Evolutionary conservation across 2,113 vertebrate species (phyloP).

Genomic region (Galemys pyrenaicus): DNA sequence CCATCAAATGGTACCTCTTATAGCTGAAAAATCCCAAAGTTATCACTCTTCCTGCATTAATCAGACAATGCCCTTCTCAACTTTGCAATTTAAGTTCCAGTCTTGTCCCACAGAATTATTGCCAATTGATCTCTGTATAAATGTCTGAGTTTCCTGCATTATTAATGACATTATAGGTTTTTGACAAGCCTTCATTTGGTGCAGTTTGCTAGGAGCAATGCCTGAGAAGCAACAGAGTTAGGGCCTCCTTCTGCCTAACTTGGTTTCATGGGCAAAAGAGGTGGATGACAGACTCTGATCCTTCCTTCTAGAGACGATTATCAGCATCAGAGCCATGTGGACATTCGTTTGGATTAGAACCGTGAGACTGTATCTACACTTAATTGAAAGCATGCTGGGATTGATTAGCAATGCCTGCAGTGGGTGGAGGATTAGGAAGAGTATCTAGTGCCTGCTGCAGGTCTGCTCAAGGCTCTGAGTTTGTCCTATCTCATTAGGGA

Average conservation of each 20-base stretch:
- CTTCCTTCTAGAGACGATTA: background rate
- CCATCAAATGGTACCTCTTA: background rate
- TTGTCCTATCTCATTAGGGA: background rate
- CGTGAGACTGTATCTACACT: background rate
- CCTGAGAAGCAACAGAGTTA: background rate
- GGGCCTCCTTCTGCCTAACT: background rate
- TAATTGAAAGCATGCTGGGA: background rate
- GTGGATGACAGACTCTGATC: background rate
- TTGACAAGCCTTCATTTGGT: slow-evolving; percentile 38
- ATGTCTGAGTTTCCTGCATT: slow-evolving; percentile 59
- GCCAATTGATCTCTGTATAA: slow-evolving; percentile 70
- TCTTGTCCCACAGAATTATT: slow-evolving; percentile 67
- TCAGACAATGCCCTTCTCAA: slow-evolving; percentile 48
- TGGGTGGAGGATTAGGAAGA: background rate
- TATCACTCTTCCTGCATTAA: background rate
- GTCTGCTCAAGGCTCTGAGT: background rate
- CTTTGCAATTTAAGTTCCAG: slow-evolving; percentile 29
- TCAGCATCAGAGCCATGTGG: background rate
- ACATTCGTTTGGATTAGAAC: background rate
- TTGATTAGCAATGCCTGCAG: slow-evolving; percentile 64
- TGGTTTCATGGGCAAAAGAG: background rate
- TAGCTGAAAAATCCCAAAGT: background rate
- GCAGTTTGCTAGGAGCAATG: background rate
- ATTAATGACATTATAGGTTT: slow-evolving; percentile 34
- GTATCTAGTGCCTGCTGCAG: accelerated